These are phyloP conservation scores for Hirudinaria manillensis DNA, from an alignment of 2,888 invertebrate species.

Conservation along the genomic window DNA sequence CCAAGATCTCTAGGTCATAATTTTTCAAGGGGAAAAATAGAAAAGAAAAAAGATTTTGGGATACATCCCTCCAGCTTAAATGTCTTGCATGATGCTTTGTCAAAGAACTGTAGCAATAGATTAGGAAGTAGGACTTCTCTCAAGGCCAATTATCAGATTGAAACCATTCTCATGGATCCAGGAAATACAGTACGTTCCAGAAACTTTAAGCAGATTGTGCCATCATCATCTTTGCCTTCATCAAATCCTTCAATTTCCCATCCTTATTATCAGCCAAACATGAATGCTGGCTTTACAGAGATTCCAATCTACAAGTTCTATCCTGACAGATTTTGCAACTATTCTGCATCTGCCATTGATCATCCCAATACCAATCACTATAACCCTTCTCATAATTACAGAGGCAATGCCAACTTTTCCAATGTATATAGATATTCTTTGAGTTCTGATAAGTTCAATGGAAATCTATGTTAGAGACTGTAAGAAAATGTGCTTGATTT, in stretches of 20 bases:
- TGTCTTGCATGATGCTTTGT: neutral
- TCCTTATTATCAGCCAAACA: slow-evolving; percentile 1
- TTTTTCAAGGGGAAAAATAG: neutral
- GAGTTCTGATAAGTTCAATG: too few relatives aligned
- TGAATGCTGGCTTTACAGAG: neutral
- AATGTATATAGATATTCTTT: too few relatives aligned
- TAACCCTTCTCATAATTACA: neutral
- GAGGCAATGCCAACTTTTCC: neutral
- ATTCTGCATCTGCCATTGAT: neutral
- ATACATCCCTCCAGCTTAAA: neutral
- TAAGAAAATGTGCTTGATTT: too few relatives aligned
- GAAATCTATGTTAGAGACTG: too few relatives aligned
- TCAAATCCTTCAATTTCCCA: neutral
- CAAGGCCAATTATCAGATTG: slow-evolving; percentile 10
- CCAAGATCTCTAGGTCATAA: neutral
- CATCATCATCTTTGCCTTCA: neutral
- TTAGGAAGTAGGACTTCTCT: neutral
- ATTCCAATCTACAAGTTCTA: slow-evolving; percentile 13
- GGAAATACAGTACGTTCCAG: neutral
- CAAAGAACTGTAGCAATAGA: neutral
- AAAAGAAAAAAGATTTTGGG: neutral
- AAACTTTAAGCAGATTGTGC: neutral
- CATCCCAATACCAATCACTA: neutral
- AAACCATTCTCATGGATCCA: slow-evolving; percentile 6
- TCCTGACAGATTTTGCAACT: neutral